Percentiles rank a stretch among this genome's conserved stretches.
Conservation (phyloP, 2,113 vertebrate species). For the Picathartes gymnocephalus region DNA sequence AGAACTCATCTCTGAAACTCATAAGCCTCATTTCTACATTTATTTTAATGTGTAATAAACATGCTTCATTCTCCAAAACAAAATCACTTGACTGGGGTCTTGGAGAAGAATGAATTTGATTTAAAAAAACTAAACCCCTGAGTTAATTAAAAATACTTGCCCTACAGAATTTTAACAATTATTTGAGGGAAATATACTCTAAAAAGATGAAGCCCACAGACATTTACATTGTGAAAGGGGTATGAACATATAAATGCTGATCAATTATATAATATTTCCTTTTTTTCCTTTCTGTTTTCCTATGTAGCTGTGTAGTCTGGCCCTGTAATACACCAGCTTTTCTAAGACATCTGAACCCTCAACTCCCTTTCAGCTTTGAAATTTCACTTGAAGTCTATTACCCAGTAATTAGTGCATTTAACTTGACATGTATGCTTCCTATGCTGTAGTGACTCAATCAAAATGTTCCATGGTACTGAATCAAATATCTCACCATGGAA, state of each 20-base stretch:
- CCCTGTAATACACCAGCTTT: neutral
- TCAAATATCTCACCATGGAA: neutral
- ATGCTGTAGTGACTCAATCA: neutral
- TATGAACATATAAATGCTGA: neutral
- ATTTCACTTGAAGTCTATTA: neutral
- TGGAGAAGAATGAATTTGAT: neutral
- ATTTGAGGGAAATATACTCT: neutral
- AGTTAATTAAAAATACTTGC: neutral
- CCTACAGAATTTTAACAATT: neutral
- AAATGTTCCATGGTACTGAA: neutral
- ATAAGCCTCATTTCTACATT: neutral
- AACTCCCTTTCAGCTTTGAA: neutral
- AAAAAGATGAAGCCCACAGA: neutral
- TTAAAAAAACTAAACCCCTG: rapidly evolving
- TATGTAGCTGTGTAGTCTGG: neutral
- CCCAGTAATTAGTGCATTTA: neutral
- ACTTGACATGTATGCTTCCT: neutral
- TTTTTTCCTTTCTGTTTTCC: neutral
- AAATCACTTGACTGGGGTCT: neutral
- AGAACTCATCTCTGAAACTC: neutral
- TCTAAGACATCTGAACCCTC: neutral
- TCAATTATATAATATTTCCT: neutral
- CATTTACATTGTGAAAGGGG: neutral
- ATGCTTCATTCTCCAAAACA: neutral
- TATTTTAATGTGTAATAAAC: neutral